Base-by-base conservation (phyloP, 1,140 invertebrate genomes). In the Eueides isabella region DNA sequence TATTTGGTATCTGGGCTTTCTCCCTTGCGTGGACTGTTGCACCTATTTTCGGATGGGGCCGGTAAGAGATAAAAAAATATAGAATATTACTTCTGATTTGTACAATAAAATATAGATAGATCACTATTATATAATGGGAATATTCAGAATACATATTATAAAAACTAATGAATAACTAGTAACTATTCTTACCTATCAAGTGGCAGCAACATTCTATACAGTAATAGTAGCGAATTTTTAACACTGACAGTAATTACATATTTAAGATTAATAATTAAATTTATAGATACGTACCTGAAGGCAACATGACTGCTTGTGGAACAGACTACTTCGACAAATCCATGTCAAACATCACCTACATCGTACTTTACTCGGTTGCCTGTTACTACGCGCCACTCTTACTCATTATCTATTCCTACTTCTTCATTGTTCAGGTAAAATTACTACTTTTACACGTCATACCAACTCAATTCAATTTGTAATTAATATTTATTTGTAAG, bases 251-350 rank as follows among this genome's bases (percentile, higher is more conserved):
- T 19, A n/a, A 19, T 44, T 29, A 71, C 61, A 48, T 35, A 33
- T 65, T 16, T n/a, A n/a, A n/a, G n/a, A n/a, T n/a, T n/a, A n/a
- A n/a, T n/a, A n/a, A n/a, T n/a, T n/a, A n/a, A n/a, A n/a, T 67
- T 61, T 61, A 29, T 70, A 94, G 97, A 89, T 98, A 96, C 90
- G 96, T 97, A 29, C 96, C 96, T 5, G 96, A 97, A 92, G 96
- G 96, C 26, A 97, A 97, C 87, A 95, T 97, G 94, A 97, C 96
- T 2, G 96, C 96, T 14, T 97, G 96, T 80, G 96, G 96, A 68
- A 96, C 96, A 16, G 96, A 97, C 84, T 97, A 97, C 85, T 92
- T 97, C 61, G 94, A 85, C 83, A 95, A 96, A 81, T 94, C 95
- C 64, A 95, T 94, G 94, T 85, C 92, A 35, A 95, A 94, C 85